Evolutionary conservation across 2,797 vertebrate species (phyloP).

Genomic region (Pterois miles): DNA sequence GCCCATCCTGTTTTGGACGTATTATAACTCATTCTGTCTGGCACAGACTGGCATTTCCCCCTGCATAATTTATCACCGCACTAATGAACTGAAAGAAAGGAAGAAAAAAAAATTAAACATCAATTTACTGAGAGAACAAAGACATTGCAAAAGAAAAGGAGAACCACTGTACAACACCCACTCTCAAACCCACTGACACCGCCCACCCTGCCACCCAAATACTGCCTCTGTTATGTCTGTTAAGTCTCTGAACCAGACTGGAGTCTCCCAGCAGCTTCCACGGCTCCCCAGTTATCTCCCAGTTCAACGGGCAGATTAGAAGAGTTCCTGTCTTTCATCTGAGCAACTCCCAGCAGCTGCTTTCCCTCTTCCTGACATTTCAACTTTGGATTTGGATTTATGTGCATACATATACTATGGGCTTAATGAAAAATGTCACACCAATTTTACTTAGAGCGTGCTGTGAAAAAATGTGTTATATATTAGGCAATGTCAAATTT

Average conservation of each 20-base stretch:
- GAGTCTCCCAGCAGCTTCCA: conserved; percentile 59
- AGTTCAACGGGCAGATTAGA: conserved; percentile 64
- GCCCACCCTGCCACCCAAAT: conserved; percentile 25
- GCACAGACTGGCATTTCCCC: conserved; percentile 47
- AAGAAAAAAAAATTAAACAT: conserved; percentile 28
- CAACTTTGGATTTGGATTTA: conserved; percentile 11
- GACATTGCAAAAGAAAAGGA: conserved; percentile 38
- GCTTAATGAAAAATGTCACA: neutral
- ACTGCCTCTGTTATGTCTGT: conserved; percentile 52
- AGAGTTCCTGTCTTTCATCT: conserved; percentile 73
- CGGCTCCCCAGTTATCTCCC: conserved; percentile 69
- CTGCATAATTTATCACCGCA: conserved; percentile 64
- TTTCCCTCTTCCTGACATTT: conserved; percentile 46
- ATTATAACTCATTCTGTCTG: conserved; percentile 51
- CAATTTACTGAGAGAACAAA: conserved; percentile 46
- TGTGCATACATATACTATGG: neutral
- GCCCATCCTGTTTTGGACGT: conserved; percentile 40
- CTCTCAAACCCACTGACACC: conserved; percentile 41
- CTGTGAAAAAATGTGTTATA: neutral
- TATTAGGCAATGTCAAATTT: neutral
- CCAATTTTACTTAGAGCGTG: neutral
- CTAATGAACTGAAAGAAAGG: conserved; percentile 64
- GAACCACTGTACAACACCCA: conserved; percentile 35
- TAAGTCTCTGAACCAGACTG: conserved; percentile 40
- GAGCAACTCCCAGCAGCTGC: conserved; percentile 56